Percentiles rank a stretch among this genome's conserved stretches.
Evolutionary conservation across 2,113 vertebrate species (phyloP).

Genomic region (Dolichallabes microphthalmus): DNA sequence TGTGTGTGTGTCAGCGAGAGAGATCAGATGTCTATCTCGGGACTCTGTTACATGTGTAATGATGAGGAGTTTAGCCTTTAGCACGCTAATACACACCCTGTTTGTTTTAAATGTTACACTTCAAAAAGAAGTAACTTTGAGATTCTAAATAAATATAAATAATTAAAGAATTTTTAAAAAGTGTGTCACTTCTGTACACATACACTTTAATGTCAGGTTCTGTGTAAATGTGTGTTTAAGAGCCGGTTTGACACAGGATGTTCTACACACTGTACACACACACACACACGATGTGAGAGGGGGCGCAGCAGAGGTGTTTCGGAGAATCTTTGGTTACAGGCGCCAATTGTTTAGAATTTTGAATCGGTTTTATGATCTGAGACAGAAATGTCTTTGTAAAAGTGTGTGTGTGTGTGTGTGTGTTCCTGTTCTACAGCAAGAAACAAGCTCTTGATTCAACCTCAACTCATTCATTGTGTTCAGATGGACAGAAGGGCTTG

Average conservation of each 20-base stretch:
- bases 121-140: too few species aligned
- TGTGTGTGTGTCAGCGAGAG: neutral
- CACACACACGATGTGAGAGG: neutral
- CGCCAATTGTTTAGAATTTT: neutral
- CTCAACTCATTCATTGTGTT: slow-evolving; percentile 22
- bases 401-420: slow-evolving; percentile 1
- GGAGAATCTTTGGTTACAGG: neutral
- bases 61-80: neutral
- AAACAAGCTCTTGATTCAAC: neutral
- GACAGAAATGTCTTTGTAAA: neutral
- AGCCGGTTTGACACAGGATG: neutral
- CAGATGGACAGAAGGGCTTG: slow-evolving; percentile 1
- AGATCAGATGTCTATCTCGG: too few species aligned
- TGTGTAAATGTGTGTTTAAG: neutral
- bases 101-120: too few species aligned
- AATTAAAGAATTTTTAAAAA: too few species aligned
- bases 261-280: neutral
- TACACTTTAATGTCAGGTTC: neutral
- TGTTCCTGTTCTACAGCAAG: neutral
- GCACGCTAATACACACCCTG: neutral
- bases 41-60: too few species aligned
- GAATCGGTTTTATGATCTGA: neutral
- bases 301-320: neutral
- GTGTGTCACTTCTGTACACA: neutral
- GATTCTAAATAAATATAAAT: too few species aligned